Percentiles rank a stretch among this genome's conserved stretches.
phyloP scores from a whole-genome alignment of 2,888 invertebrate genomes.

The Mimumesa dahlbomi region DNA sequence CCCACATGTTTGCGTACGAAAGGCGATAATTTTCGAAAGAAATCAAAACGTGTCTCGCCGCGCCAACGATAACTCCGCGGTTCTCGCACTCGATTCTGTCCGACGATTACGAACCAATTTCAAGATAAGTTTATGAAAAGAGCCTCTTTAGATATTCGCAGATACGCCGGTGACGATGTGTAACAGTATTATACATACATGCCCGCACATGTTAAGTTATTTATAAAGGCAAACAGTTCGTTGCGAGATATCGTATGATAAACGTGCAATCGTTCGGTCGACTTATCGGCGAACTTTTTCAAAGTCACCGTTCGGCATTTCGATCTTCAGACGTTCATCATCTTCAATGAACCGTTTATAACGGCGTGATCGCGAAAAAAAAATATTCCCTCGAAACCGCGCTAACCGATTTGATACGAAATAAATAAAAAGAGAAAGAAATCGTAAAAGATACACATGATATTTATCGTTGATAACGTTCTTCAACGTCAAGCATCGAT shows the following conservation, averaged over 20 bases:
- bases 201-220: constrained; percentile 14
- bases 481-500: not conserved
- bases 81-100: constrained; percentile 4
- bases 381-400: not conserved
- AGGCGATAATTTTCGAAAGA: not conserved
- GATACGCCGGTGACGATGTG: constrained; percentile 5
- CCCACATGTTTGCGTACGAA: constrained; percentile 6
- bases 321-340: not conserved
- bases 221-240: constrained; percentile 24
- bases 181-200: not conserved
- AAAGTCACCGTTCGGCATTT: constrained; percentile 12
- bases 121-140: constrained; percentile 22
- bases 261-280: constrained; percentile 32
- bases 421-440: not conserved
- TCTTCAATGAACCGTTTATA: not conserved
- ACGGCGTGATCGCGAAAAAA: not conserved
- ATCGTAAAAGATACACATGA: not conserved
- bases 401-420: not conserved
- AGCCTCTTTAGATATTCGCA: constrained; percentile 30
- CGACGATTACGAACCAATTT: constrained; percentile 31
- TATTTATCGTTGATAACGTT: not conserved
- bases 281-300: constrained; percentile 28
- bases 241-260: constrained; percentile 41
- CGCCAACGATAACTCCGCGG: constrained; percentile 10
- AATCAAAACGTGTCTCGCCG: not conserved